phyloP scores from a whole-genome alignment of 2,797 vertebrate genomes.

The Macropodus opercularis region DNA sequence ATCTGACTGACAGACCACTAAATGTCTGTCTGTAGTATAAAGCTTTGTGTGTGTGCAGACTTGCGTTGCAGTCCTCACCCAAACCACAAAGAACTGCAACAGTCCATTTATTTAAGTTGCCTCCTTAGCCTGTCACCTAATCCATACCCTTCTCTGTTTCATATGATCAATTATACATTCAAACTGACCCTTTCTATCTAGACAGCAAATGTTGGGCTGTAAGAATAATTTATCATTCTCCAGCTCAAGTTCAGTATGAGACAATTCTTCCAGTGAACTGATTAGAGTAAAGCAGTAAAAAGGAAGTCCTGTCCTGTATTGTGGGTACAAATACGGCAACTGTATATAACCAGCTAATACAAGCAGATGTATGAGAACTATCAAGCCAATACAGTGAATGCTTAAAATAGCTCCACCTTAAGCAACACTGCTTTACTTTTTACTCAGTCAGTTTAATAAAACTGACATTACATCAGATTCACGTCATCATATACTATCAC shows the following conservation, averaged over 20 bases:
- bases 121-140: constrained; percentile 1
- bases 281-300: background rate
- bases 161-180: constrained; percentile 10
- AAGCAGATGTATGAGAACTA: too few relatives aligned
- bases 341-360: too few relatives aligned
- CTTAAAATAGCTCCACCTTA: too few relatives aligned
- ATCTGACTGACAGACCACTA: background rate
- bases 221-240: background rate
- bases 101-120: background rate
- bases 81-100: background rate
- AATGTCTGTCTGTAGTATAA: background rate
- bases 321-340: background rate
- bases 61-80: background rate
- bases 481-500: too few relatives aligned
- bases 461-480: too few relatives aligned
- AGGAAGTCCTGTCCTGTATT: background rate
- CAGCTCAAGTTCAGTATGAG: background rate
- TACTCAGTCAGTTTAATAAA: too few relatives aligned
- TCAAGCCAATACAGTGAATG: too few relatives aligned
- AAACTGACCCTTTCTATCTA: background rate
- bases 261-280: background rate
- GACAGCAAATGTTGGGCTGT: background rate
- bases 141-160: background rate
- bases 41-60: background rate
- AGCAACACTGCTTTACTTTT: too few relatives aligned